Conservation (phyloP, 2,113 vertebrate species). For the Leptocoma aspasia region DNA sequence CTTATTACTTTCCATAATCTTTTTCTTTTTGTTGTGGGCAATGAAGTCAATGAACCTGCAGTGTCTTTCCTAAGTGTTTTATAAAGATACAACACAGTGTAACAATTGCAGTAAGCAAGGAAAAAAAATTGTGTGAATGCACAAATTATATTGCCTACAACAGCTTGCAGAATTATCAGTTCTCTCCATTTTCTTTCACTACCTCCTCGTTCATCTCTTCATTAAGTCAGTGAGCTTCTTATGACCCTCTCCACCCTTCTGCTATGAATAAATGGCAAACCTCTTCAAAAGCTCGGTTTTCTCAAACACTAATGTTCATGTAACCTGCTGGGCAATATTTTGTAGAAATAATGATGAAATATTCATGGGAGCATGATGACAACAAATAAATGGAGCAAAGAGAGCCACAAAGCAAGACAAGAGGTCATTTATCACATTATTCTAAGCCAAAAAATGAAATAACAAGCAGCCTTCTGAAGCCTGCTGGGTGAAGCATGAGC, state of each 20-base stretch:
- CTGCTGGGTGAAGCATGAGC: background rate
- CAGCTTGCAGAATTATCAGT: background rate
- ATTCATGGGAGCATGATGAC: conserved; percentile 41
- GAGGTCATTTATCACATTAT: conserved; percentile 47
- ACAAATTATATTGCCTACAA: background rate
- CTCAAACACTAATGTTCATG: background rate
- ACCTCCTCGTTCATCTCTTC: background rate
- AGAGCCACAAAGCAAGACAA: conserved; percentile 4
- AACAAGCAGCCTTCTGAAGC: background rate
- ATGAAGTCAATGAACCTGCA: background rate
- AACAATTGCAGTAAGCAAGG: background rate
- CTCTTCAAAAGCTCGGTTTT: conserved; percentile 11
- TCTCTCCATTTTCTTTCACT: background rate
- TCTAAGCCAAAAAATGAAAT: conserved; percentile 13
- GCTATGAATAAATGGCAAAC: conserved; percentile 3
- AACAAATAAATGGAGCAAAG: conserved; percentile 43
- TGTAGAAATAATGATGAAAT: conserved; percentile 58
- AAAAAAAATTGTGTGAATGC: background rate
- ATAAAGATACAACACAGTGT: background rate
- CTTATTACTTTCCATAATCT: background rate
- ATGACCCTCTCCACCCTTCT: background rate
- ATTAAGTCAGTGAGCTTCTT: background rate
- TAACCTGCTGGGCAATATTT: conserved; percentile 41
- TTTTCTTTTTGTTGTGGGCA: background rate
- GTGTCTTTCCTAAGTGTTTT: background rate